Evolutionary conservation across 2,888 invertebrate species (phyloP).

Genomic region (Apamea crenata): DNA sequence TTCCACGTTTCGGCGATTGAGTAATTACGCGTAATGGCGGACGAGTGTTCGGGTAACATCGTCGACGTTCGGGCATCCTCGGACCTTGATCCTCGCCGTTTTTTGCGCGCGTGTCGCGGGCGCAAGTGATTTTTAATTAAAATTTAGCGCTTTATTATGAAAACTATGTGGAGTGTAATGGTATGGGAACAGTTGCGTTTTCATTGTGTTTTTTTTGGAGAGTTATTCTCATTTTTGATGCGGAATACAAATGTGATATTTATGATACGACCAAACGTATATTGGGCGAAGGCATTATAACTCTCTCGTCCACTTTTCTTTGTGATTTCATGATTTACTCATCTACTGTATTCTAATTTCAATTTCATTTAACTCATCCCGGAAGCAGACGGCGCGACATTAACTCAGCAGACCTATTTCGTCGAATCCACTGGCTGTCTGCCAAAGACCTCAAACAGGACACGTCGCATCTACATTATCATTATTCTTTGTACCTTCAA

Average conservation of each 20-base stretch:
- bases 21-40: constrained; percentile 81
- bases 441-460: constrained; percentile 35
- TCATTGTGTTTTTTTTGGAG: constrained; percentile 22
- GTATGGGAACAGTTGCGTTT: constrained; percentile 45
- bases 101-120: constrained; percentile 76
- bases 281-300: too few relatives aligned
- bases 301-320: not conserved
- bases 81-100: constrained; percentile 72
- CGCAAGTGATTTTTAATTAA: constrained; percentile 85
- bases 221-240: constrained; percentile 28
- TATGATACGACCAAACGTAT: not conserved
- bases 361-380: constrained; percentile 21
- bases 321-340: not conserved
- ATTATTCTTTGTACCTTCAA: constrained; percentile 8
- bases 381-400: constrained; percentile 23
- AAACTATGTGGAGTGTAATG: constrained; percentile 79
- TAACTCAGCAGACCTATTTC: constrained; percentile 12
- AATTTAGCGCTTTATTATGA: constrained; percentile 86
- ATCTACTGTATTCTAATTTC: constrained; percentile 20
- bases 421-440: constrained; percentile 27
- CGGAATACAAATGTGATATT: constrained; percentile 21
- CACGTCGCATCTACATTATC: constrained; percentile 17
- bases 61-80: constrained; percentile 78
- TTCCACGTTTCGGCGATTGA: constrained; percentile 81
- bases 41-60: constrained; percentile 73